These are phyloP conservation scores for Drosophila pruinosa DNA, from an alignment of 1,140 invertebrate genomes.

Conservation along the genomic window DNA sequence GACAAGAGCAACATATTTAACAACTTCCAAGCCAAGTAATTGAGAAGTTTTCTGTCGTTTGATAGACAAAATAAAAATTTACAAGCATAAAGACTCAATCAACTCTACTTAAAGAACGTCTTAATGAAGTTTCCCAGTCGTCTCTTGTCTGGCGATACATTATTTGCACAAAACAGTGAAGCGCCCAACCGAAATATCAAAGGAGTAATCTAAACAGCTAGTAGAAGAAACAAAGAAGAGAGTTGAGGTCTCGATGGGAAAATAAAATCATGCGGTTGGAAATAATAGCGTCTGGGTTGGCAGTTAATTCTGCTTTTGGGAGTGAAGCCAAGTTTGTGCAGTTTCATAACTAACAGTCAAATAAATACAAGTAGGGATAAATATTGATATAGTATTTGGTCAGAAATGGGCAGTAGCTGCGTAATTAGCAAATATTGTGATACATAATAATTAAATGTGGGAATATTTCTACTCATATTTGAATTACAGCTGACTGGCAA, in stretches of 20 bases:
- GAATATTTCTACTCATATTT: slow-evolving; percentile 47
- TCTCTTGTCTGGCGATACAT: slow-evolving; percentile 49
- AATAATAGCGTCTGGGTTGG: slow-evolving; percentile 80
- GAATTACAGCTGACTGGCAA: slow-evolving; percentile 43
- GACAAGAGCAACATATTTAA: slow-evolving; percentile 43
- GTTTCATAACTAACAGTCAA: slow-evolving; percentile 59
- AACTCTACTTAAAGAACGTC: slow-evolving; percentile 16
- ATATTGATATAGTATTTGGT: slow-evolving; percentile 43
- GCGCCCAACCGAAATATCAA: slow-evolving; percentile 57
- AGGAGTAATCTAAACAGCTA: slow-evolving; percentile 55
- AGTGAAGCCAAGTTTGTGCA: slow-evolving; percentile 62
- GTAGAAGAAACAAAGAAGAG: no score
- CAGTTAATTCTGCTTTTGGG: slow-evolving; percentile 46
- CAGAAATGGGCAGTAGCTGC: slow-evolving; percentile 46
- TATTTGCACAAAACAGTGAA: slow-evolving; percentile 44
- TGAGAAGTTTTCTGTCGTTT: slow-evolving; percentile 61
- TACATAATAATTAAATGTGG: slow-evolving; percentile 65
- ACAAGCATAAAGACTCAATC: slow-evolving; percentile 8
- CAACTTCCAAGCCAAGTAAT: slow-evolving; percentile 58
- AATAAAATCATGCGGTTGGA: slow-evolving; percentile 81
- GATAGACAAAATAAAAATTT: slow-evolving; percentile 32
- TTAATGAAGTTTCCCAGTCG: slow-evolving; percentile 19
- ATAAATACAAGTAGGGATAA: neutral
- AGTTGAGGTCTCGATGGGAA: slow-evolving; percentile 30
- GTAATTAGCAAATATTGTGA: slow-evolving; percentile 74